Evolutionary conservation across 2,113 vertebrate genomes (phyloP), one percentile per base, ranked within the genome.

Genomic region (Galbula dea): DNA sequence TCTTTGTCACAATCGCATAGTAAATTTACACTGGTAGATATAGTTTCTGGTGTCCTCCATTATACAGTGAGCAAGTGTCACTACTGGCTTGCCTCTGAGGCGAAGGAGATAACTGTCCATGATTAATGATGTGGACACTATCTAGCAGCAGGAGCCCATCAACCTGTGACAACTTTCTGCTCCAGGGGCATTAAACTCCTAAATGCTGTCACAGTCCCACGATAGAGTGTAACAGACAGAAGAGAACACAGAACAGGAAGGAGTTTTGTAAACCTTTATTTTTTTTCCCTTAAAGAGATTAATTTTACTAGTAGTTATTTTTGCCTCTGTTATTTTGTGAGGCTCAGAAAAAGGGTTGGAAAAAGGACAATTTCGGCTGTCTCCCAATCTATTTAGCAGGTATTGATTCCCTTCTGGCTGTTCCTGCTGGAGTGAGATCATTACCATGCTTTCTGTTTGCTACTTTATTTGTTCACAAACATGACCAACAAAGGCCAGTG

Each of bases 131-230:
- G 87, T 96, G 90, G 90, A 62, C 83, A 77, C 86, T 93, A 89
- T 93, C 88, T 94, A 87, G 93, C 96, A 96, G 90, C 91, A 95
- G 95, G 95, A 88, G 88, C 85, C 84, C 68, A 90, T 88, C 95
- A 96, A 86, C 91, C 88, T 95, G 88, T 95, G 95, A 97, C 95
- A 96, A 93, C 90, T 92, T 92, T 68, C 95, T 92, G 45, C 95
- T 96, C 86, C 76, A 88, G 89, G 94, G 89, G 54, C 91, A 92
- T 97, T 95, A 96, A 94, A 95, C 88, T 86, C 86, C 89, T 96
- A 93, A 95, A 84, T 27, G 58, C 90, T 94, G 83, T 94, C 71
- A 91, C 86, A 94, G 52, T 86, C 92, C 72, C 6, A 13, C 48
- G 39, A 49, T 81, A 85, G 88, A 89, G 88, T 76, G 84, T 80